phyloP scores from a whole-genome alignment of 2,113 vertebrate species.

The Prolemur simus region DNA sequence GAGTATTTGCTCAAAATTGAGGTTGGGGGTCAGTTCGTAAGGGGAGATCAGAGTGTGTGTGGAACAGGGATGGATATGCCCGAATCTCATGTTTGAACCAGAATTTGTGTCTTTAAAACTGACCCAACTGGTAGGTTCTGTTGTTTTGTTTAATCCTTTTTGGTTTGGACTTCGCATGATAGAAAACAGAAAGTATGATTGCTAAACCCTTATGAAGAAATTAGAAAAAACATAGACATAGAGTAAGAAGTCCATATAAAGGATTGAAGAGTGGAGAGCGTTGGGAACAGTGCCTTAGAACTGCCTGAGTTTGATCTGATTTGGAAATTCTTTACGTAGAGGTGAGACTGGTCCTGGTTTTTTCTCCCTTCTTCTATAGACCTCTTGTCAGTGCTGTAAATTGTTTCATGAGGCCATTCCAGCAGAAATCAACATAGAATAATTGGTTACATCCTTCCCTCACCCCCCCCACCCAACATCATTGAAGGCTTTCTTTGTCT shows the following conservation, averaged over 20 bases:
- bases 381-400: neutral
- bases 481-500: neutral
- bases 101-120: neutral
- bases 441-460: neutral
- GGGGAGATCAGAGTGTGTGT: neutral
- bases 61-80: neutral
- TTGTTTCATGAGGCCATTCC: neutral
- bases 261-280: neutral
- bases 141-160: constrained; percentile 37
- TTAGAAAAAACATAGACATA: neutral
- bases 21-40: neutral
- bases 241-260: neutral
- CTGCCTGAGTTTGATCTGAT: neutral
- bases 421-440: neutral
- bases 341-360: neutral
- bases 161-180: constrained; percentile 7
- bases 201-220: neutral
- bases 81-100: constrained; percentile 20
- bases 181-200: constrained; percentile 38
- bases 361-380: neutral
- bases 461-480: neutral
- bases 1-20: neutral
- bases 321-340: neutral
- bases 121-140: neutral
- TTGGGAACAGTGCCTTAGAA: neutral